Percentiles rank a stretch among this genome's conserved stretches.
These are phyloP conservation scores for Paracentrotus lividus DNA, from an alignment of 53 echinoderm and acorn worm genomes.

Conservation along the genomic window DNA sequence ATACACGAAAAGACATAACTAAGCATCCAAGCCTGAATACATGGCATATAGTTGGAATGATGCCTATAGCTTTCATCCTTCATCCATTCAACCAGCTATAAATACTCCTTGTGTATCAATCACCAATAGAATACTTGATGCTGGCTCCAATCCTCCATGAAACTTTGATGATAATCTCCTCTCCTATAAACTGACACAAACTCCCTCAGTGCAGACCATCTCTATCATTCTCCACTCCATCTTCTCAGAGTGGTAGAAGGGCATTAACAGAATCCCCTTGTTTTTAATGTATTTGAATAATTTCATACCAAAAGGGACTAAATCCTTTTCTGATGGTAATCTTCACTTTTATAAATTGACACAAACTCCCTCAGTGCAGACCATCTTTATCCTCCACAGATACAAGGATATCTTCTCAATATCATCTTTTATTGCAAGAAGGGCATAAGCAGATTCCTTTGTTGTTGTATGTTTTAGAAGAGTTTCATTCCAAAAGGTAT, in stretches of 20 bases:
- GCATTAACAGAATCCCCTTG: too few relatives aligned
- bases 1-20: slow-evolving; percentile 1
- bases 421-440: too few relatives aligned
- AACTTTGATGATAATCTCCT: slow-evolving; percentile 32
- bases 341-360: neutral
- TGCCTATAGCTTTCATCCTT: neutral
- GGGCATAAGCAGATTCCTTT: too few relatives aligned
- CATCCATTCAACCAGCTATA: neutral
- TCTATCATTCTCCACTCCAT: too few relatives aligned
- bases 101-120: neutral
- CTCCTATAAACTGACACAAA: neutral
- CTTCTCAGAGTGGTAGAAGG: too few relatives aligned
- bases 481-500: too few relatives aligned
- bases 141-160: neutral
- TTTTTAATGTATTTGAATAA: too few relatives aligned
- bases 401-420: too few relatives aligned
- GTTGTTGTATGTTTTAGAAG: too few relatives aligned
- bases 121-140: neutral
- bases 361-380: slow-evolving; percentile 12
- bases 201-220: too few relatives aligned
- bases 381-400: too few relatives aligned
- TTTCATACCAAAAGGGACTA: too few relatives aligned
- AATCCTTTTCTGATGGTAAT: slow-evolving; percentile 26
- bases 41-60: neutral
- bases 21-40: neutral